Percentiles rank a stretch among this genome's conserved stretches.
These are phyloP conservation scores for Muschampia plurimacula DNA, from an alignment of 2,888 invertebrate species.

Conservation along the genomic window DNA sequence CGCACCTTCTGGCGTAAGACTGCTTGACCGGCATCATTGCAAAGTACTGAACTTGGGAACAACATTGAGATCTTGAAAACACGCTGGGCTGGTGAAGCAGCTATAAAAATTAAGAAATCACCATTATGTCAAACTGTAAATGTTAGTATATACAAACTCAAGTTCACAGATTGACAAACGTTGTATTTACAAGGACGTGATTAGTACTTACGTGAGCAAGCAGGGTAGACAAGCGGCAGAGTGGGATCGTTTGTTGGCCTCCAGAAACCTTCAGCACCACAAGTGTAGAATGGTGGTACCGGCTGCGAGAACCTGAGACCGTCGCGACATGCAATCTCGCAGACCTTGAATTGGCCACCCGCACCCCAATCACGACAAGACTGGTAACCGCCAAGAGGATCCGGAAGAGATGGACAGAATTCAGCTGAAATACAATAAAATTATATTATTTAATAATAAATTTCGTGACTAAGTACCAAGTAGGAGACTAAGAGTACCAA, in stretches of 20 bases:
- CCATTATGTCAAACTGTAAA: neutral
- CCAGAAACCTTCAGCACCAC: constrained; percentile 99
- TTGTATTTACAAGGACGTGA: no score
- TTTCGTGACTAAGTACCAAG: no score
- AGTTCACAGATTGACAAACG: neutral
- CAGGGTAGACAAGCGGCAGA: constrained; percentile 94
- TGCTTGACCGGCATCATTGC: constrained; percentile 97
- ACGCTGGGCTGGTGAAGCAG: constrained; percentile 95
- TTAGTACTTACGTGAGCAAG: constrained; percentile 93
- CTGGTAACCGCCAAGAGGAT: constrained; percentile 96
- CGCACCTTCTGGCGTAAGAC: constrained; percentile 95
- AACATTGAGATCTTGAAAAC: constrained; percentile 97
- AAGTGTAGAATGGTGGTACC: constrained; percentile 98
- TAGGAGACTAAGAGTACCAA: no score
- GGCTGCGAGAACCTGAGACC: constrained; percentile 96
- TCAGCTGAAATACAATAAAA: constrained; percentile 87
- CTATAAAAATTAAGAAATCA: constrained; percentile 68
- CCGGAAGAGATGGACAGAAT: constrained; percentile 95
- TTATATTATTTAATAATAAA: neutral
- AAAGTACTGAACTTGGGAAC: constrained; percentile 98
- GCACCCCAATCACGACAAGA: constrained; percentile 98
- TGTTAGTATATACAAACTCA: neutral
- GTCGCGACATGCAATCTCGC: constrained; percentile 94
- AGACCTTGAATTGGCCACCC: constrained; percentile 97
- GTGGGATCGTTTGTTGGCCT: constrained; percentile 93